A percentile compares a stretch with the other conserved stretches of the same genome.
Conservation (phyloP, 1,140 invertebrate genomes). For the Akabosia matsudoensis region DNA sequence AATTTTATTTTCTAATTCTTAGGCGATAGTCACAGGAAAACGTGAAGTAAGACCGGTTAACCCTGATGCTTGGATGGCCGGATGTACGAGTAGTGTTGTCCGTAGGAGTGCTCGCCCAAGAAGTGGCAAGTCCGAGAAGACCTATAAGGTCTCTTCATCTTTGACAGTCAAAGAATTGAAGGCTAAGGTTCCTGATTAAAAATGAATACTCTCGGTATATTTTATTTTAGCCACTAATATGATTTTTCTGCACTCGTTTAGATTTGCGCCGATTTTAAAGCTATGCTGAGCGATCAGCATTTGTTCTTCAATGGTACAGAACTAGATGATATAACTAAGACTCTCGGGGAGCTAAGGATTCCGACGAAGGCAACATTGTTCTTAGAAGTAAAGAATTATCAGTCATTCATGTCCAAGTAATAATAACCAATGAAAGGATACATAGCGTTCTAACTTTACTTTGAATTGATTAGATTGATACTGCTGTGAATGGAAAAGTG, state of each 20-base stretch:
- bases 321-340: slow-evolving; percentile 51
- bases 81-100: background rate
- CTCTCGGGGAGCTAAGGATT: slow-evolving; percentile 52
- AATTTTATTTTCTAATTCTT: too few species aligned
- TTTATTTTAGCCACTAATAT: too few species aligned
- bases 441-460: background rate
- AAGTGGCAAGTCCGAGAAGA: slow-evolving; percentile 1
- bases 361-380: slow-evolving; percentile 54
- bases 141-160: slow-evolving; percentile 34
- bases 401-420: background rate
- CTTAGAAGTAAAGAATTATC: slow-evolving; percentile 52
- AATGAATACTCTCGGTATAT: background rate
- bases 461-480: slow-evolving; percentile 20
- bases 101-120: background rate
- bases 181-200: slow-evolving; percentile 10
- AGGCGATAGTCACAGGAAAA: background rate
- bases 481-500: background rate
- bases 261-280: slow-evolving; percentile 56
- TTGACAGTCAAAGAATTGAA: slow-evolving; percentile 33
- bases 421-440: background rate
- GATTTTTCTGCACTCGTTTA: slow-evolving; percentile 45
- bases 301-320: slow-evolving; percentile 51
- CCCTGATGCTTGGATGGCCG: background rate
- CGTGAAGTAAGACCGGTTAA: slow-evolving; percentile 3
- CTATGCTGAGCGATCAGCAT: slow-evolving; percentile 57